These are phyloP conservation scores for Heliconius charithonia DNA, from an alignment of 2,888 invertebrate genomes.

Conservation along the genomic window DNA sequence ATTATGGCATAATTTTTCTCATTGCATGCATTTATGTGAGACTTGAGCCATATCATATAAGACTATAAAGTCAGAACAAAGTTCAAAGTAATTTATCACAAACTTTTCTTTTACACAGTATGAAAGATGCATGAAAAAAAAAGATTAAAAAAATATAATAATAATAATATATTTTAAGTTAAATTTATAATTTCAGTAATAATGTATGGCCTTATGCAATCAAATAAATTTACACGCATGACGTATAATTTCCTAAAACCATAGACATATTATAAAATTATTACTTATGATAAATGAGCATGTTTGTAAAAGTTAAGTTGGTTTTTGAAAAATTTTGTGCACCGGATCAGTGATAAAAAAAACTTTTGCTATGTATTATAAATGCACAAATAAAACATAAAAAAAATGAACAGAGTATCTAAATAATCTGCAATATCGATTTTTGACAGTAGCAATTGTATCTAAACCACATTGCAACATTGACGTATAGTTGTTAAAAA, in stretches of 20 bases:
- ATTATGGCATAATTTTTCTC: not conserved
- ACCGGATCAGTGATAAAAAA: not conserved
- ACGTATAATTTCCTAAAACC: not conserved
- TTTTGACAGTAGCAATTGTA: not conserved
- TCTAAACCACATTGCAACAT: no score
- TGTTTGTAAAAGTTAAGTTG: not conserved
- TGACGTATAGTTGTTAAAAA: not conserved
- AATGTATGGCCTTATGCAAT: not conserved
- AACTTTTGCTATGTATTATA: not conserved
- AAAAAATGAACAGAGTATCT: not conserved
- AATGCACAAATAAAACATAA: not conserved
- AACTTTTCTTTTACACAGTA: not conserved
- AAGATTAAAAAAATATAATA: not conserved
- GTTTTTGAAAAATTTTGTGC: not conserved
- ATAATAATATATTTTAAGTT: not conserved
- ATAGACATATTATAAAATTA: not conserved
- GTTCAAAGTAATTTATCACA: not conserved
- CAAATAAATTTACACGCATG: constrained; percentile 10
- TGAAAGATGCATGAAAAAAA: not conserved
- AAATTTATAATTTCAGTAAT: not conserved
- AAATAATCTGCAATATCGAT: not conserved
- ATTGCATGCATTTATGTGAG: not conserved
- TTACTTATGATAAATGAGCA: not conserved
- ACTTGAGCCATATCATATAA: not conserved
- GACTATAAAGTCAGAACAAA: not conserved